Base-by-base conservation (phyloP, 2,797 vertebrate genomes). In the Alca torda region DNA sequence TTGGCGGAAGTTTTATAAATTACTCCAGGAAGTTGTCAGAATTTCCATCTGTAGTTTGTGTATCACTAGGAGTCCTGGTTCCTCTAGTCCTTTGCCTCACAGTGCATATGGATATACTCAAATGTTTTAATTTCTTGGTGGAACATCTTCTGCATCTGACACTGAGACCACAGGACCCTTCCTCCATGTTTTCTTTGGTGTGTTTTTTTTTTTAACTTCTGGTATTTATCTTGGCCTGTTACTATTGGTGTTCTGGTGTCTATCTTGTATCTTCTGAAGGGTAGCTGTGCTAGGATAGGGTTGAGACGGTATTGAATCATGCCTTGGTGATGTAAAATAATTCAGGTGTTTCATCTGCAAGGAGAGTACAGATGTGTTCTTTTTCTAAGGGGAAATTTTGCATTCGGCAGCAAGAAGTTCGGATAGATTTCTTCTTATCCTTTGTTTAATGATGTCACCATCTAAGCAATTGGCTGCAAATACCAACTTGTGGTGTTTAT, bases 1-100 rank as follows among this genome's bases (percentile, higher is more conserved):
- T 21, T 92, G 76, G 69, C 2, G 11, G 65, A 87, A 94, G 43
- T 72, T 95, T 84, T 84, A 75, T 67, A 51, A 89, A 84, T 76
- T 87, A 45, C 50, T 86, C 12, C 54, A 84, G 78, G 93, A 94
- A 93, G 50, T 16, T 95, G 76, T 86, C 31, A 83, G 61, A 92
- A 83, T 82, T 94, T 92, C 76, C 82, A 76, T 83, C 65, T 91
- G 68, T 59, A 89, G 3, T 90, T 94, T 92, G 35, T 45, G 24
- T 68, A 59, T 25, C 17, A 48, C 54, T 43, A 78, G 65, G 25
- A 91, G n/a, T 28, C 20, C 41, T 84, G n/a, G 25, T 90, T 94
- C 64, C 23, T 92, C 75, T 72, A 51, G 60, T 77, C 6, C 35
- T 80, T 75, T 78, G 60, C 60, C 72, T 93, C 43, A 33, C 9